A percentile compares a stretch with the other conserved stretches of the same genome.
Evolutionary conservation across 2,888 invertebrate genomes (phyloP).

Genomic region (Synergus japonicus): DNA sequence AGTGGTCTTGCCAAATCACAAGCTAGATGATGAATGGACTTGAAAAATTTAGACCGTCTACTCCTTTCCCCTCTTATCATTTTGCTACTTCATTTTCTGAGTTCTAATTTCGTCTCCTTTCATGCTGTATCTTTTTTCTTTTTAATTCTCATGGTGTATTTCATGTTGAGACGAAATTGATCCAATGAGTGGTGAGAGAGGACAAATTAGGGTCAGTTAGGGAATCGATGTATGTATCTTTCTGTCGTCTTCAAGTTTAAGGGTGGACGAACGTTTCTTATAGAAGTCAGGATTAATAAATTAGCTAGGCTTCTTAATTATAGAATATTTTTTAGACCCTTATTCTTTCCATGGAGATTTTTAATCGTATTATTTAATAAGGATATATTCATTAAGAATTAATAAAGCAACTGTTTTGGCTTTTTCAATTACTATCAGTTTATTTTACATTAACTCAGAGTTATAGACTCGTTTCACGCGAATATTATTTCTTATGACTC

Average conservation of each 20-base stretch:
- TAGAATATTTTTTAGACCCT: no score
- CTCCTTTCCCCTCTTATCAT: not conserved
- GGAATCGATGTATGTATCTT: not conserved
- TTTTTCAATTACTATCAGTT: no score
- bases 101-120: not conserved
- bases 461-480: no score
- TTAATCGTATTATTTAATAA: no score
- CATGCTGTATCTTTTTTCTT: not conserved
- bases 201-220: constrained; percentile 51
- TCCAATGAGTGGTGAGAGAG: constrained; percentile 49
- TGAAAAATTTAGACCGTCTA: constrained; percentile 16
- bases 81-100: not conserved
- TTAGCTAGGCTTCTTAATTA: no score
- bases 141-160: not conserved
- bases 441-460: no score
- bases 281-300: no score
- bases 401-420: no score
- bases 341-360: no score
- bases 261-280: not conserved
- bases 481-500: not conserved
- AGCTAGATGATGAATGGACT: constrained; percentile 49
- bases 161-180: constrained; percentile 50
- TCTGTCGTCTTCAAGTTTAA: not conserved
- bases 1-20: constrained; percentile 54
- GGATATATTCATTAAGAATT: no score